Evolutionary conservation across 2,113 vertebrate genomes (phyloP), one percentile per base, ranked within the genome.

Genomic region (Erythrocebus patas): DNA sequence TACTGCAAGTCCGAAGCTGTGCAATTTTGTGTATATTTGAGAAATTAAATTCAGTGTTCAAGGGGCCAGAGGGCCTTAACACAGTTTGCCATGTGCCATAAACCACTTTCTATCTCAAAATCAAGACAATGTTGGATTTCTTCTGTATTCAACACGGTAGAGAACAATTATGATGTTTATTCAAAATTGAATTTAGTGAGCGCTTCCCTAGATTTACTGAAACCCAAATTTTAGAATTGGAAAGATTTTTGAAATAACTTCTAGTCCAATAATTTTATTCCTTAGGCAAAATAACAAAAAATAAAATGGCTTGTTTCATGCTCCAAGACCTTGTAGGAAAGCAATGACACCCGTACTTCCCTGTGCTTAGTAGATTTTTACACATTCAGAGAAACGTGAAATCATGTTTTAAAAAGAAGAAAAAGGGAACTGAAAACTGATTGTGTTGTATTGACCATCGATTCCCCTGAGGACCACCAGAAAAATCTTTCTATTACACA

Each of bases 1-100:
- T 93, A 93, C 57, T 68, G 80, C 80, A 96, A 97, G 38, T 61
- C 68, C 45, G 1, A 85, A 97, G 83, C 94, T 93, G 91, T 59
- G 91, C 43, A 55, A 94, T 94, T 95, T 57, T 94, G 92, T 95
- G 85, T 94, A 68, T 86, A 76, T 96, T 89, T 89, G 91, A 93
- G 78, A 89, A 88, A 96, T 97, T 93, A 94, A 98, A 86, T 82
- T 91, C 32, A 10, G n/a, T 25, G 30, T 95, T 78, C 85, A 94
- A 86, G 66, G 89, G 40, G 16, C 68, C 38, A 79, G 8, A 32
- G 61, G 40, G 40, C 43, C 79, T 88, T 91, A 50, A 45, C 55
- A 64, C 14, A 70, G 17, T 75, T 92, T 80, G 83, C 61, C 30
- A 3, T 45, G 55, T 57, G 22, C 89, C 38, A 6, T 16, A 9